Conservation (phyloP, 2,797 vertebrate species). For the Lacerta agilis region DNA sequence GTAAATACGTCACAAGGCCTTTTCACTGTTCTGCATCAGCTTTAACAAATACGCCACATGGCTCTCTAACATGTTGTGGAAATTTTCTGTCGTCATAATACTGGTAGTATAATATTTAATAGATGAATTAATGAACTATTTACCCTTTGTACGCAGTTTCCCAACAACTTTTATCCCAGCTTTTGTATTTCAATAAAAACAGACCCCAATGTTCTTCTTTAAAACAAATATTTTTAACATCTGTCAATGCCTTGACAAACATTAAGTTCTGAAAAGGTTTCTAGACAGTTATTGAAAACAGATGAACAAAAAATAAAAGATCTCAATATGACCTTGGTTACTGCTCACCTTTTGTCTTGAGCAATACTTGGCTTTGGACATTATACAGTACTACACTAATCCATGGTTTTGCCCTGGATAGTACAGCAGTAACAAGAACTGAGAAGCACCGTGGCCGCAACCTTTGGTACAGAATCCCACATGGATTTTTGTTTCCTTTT, state of each 20-base stretch:
- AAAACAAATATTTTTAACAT: slow-evolving; percentile 39
- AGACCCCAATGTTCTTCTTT: not conserved
- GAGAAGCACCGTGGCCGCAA: too few relatives aligned
- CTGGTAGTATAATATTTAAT: not conserved
- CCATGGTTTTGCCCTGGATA: too few relatives aligned
- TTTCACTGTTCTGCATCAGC: slow-evolving; percentile 1
- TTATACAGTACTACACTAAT: too few relatives aligned
- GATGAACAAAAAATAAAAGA: not conserved
- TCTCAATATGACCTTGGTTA: not conserved
- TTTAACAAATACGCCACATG: not conserved
- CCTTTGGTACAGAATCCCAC: too few relatives aligned
- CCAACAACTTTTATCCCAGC: not conserved
- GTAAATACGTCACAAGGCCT: not conserved
- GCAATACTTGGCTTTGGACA: too few relatives aligned
- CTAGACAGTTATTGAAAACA: not conserved
- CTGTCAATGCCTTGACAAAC: not conserved
- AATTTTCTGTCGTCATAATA: not conserved
- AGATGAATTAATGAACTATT: not conserved
- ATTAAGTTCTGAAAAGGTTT: not conserved
- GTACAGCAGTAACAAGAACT: too few relatives aligned
- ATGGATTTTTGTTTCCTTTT: too few relatives aligned
- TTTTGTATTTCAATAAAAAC: not conserved
- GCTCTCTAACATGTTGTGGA: not conserved
- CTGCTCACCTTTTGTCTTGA: too few relatives aligned
- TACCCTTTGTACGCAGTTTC: not conserved